A percentile compares a stretch with the other conserved stretches of the same genome.
These are phyloP conservation scores for Taphrorychus bicolor DNA, from an alignment of 2,888 invertebrate genomes.

Conservation along the genomic window DNA sequence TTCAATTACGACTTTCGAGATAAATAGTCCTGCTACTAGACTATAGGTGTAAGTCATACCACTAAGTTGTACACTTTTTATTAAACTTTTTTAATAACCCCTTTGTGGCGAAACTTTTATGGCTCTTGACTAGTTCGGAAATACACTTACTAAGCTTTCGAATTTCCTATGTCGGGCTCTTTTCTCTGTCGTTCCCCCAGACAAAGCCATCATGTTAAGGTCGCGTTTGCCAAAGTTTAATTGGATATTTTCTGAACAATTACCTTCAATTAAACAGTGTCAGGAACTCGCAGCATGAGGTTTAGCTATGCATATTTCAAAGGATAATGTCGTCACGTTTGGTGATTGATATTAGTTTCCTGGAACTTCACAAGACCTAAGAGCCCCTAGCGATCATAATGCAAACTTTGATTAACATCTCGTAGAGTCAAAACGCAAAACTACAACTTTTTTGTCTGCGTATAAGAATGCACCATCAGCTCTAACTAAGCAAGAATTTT, in stretches of 20 bases:
- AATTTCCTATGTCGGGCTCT: background rate
- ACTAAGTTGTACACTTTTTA: too few relatives aligned
- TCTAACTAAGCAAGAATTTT: background rate
- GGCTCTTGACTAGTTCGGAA: too few relatives aligned
- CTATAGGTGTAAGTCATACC: too few relatives aligned
- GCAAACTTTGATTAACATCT: background rate
- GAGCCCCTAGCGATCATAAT: background rate
- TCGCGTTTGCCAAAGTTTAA: background rate
- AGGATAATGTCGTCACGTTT: background rate
- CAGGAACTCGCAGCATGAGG: background rate
- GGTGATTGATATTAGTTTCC: background rate
- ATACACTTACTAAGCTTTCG: too few relatives aligned
- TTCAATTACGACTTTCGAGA: too few relatives aligned
- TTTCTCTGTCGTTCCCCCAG: background rate
- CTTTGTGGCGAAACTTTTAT: too few relatives aligned
- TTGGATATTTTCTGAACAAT: constrained; percentile 8
- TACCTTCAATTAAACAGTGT: constrained; percentile 3
- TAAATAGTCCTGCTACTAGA: too few relatives aligned
- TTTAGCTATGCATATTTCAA: background rate
- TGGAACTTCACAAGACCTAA: background rate
- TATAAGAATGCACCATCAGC: background rate
- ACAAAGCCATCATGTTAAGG: background rate
- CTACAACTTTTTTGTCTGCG: background rate
- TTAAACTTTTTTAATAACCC: too few relatives aligned
- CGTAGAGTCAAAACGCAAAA: background rate